Base-by-base conservation (phyloP, 2,797 vertebrate species). In the Furcifer pardalis region DNA sequence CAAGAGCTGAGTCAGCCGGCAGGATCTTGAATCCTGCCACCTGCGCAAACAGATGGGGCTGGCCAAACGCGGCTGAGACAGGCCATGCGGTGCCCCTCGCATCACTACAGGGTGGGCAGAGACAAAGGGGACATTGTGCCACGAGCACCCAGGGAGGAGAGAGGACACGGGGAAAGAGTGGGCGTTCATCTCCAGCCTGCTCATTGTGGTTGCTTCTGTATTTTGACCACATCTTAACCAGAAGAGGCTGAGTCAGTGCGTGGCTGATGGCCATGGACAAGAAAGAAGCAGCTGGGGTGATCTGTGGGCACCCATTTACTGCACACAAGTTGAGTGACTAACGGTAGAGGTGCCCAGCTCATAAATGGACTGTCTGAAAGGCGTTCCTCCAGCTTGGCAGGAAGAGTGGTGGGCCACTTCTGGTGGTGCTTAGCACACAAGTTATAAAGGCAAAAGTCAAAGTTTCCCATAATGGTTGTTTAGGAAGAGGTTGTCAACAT, bases 171-270 rank as follows among this genome's bases (percentile, higher is more conserved):
- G 46, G 21, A 30, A 30, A 23, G 7, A 1, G 19, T 7, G 68
- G n/a, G 46, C 5, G 40, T 23, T 52, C 5, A 19, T 5, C 19
- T 32, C 80, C n/a, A n/a, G 52, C 71, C 80, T 68, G 7, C 7
- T 60, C 69, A 32, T 17, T 1, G 35, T 10, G 65, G 66, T 4
- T 42, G 10, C 52, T 72, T 40, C 79, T 73, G 32, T 40, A 21
- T 63, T 74, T n/a, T 19, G 56, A 63, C 80, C 80, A 35, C 80
- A 74, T 74, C 40, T 8, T 62, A 72, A 7, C 69, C 74, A 56
- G 21, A 63, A 63, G 60, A n/a, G 56, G 15, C n/a, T 82, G 80
- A 82, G 56, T 82, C 80, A 82, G 71, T 56, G 27, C 44, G 7
- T 32, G 59, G 69, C 80, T 62, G 69, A 82, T 49, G 80, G 59